phyloP scores from a whole-genome alignment of 1,140 invertebrate genomes.

The Pentalonia nigronervosa region DNA sequence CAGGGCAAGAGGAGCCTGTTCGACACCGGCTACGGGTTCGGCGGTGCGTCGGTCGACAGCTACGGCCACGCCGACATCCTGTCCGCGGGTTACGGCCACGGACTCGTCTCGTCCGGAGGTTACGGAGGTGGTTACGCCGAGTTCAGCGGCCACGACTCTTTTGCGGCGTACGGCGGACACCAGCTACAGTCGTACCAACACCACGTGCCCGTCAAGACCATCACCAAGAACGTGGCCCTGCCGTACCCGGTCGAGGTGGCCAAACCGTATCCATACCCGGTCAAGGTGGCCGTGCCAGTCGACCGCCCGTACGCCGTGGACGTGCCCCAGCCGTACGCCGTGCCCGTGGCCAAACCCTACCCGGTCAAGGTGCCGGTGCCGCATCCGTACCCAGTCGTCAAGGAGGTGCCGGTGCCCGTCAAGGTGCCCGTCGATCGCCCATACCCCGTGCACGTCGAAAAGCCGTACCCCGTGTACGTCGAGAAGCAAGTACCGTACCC shows the following conservation, averaged over 20 bases:
- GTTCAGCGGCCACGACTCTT: neutral
- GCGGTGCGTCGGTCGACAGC: slow-evolving; percentile 59
- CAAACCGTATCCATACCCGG: slow-evolving; percentile 76
- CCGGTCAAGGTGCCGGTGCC: slow-evolving; percentile 77
- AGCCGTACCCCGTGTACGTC: slow-evolving; percentile 72
- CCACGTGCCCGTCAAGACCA: slow-evolving; percentile 74
- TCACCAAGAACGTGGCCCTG: slow-evolving; percentile 72
- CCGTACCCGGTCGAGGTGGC: slow-evolving; percentile 75
- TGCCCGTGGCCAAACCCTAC: slow-evolving; percentile 76
- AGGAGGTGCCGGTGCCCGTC: slow-evolving; percentile 74
- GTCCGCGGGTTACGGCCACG: slow-evolving; percentile 46
- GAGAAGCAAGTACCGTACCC: slow-evolving; percentile 72
- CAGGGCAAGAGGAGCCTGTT: slow-evolving; percentile 57
- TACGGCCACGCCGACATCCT: slow-evolving; percentile 34
- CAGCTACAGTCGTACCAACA: slow-evolving; percentile 71
- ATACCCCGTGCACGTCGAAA: slow-evolving; percentile 67
- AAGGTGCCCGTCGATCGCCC: slow-evolving; percentile 65
- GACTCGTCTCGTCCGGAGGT: neutral
- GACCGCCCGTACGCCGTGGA: slow-evolving; percentile 70
- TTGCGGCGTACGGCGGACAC: neutral
- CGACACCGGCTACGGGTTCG: slow-evolving; percentile 70
- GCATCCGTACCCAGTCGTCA: slow-evolving; percentile 76
- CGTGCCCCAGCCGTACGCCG: slow-evolving; percentile 74
- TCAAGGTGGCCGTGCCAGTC: slow-evolving; percentile 71
- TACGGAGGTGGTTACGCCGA: slow-evolving; percentile 62